Conservation (phyloP, 2,113 vertebrate genomes). For the Procapra przewalskii region DNA sequence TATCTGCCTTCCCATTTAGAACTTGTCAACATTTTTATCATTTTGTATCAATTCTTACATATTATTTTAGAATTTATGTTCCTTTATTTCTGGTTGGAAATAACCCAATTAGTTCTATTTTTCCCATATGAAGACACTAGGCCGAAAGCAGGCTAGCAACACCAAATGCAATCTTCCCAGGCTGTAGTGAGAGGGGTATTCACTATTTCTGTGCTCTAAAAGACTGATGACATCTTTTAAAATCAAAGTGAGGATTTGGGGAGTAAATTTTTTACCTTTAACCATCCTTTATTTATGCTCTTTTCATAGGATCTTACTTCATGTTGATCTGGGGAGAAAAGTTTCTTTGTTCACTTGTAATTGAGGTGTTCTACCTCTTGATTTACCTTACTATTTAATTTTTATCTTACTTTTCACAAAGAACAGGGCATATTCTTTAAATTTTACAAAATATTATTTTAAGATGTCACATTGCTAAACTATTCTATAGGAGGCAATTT, state of each 20-base stretch:
- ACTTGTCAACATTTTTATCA: background rate
- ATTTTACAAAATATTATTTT: background rate
- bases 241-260: background rate
- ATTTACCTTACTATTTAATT: background rate
- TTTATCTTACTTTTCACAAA: background rate
- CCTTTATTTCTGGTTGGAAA: constrained; percentile 18
- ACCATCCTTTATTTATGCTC: background rate
- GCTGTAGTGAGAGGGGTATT: background rate
- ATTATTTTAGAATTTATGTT: background rate
- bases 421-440: background rate
- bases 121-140: constrained; percentile 23
- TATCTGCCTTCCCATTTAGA: constrained; percentile 25
- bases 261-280: background rate
- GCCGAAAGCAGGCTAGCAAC: background rate
- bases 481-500: background rate
- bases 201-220: background rate
- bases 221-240: constrained; percentile 39
- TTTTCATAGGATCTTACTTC: background rate
- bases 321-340: background rate
- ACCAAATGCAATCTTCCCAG: background rate
- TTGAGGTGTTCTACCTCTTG: background rate
- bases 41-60: background rate
- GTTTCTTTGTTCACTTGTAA: background rate
- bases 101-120: constrained; percentile 8
- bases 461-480: background rate